Conservation (phyloP, 2,797 vertebrate genomes). For the Poecilia wingei region DNA sequence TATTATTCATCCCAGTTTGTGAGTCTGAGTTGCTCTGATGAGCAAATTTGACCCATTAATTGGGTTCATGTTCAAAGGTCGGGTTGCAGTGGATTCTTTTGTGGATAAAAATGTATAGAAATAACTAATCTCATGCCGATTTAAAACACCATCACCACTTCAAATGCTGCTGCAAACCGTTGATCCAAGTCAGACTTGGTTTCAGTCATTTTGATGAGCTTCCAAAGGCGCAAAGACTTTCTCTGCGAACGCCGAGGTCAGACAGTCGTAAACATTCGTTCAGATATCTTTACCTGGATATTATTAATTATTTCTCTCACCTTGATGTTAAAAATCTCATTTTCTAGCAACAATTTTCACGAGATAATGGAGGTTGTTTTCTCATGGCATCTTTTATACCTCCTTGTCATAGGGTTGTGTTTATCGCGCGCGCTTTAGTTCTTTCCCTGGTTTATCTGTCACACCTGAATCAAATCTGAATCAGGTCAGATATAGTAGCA, state of each 20-base stretch:
- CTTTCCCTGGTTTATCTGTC: neutral
- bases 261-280: neutral
- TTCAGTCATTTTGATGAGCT: neutral
- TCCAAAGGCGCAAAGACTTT: neutral
- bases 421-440: neutral
- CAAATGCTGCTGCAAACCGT: neutral
- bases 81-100: neutral
- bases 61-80: neutral
- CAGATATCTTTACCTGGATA: neutral
- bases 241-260: neutral
- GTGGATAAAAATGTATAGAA: too few species aligned
- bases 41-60: neutral
- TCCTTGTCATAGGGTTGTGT: neutral
- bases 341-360: neutral
- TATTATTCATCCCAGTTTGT: neutral
- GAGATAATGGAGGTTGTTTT: neutral
- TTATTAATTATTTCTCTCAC: neutral
- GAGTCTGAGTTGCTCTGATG: neutral
- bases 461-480: neutral
- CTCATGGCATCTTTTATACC: neutral
- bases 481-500: neutral
- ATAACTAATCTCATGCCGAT: neutral
- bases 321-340: neutral
- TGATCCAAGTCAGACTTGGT: neutral
- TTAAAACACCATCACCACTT: neutral